phyloP scores from a whole-genome alignment of 2,888 invertebrate genomes.

The Allophyes oxyacanthae region DNA sequence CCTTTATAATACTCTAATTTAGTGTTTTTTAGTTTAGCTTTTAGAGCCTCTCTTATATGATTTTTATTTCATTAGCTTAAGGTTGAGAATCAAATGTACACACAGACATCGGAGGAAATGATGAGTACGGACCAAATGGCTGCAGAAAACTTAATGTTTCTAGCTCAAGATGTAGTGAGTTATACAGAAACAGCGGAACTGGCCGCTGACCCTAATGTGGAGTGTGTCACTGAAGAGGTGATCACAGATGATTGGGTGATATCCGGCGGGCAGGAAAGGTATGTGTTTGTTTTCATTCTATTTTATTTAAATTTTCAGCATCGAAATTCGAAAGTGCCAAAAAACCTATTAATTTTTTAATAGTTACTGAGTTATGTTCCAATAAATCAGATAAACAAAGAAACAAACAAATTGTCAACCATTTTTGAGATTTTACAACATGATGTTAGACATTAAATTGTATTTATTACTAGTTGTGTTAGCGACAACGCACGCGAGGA shows the following conservation, averaged over 20 bases:
- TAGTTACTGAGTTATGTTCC: too few species aligned
- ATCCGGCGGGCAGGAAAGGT: constrained; percentile 93
- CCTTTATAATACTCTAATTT: too few species aligned
- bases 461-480: too few species aligned
- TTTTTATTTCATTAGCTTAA: constrained; percentile 33
- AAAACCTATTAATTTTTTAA: too few species aligned
- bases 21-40: too few species aligned
- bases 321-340: too few species aligned
- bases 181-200: constrained; percentile 80
- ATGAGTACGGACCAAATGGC: constrained; percentile 90
- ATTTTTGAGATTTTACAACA: too few species aligned
- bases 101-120: constrained; percentile 77
- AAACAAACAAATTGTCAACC: too few species aligned
- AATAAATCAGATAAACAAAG: too few species aligned
- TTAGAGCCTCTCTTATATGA: background rate
- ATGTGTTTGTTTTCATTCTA: constrained; percentile 25
- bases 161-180: constrained; percentile 89
- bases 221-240: constrained; percentile 93
- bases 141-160: constrained; percentile 90
- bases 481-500: too few species aligned
- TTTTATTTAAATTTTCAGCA: too few species aligned
- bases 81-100: constrained; percentile 42
- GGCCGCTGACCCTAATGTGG: constrained; percentile 83
- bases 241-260: constrained; percentile 95
- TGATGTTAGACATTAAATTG: too few species aligned